Percentiles rank a stretch among this genome's conserved stretches.
Conservation (phyloP, 2,888 invertebrate species). For the Nycteola revayana region DNA sequence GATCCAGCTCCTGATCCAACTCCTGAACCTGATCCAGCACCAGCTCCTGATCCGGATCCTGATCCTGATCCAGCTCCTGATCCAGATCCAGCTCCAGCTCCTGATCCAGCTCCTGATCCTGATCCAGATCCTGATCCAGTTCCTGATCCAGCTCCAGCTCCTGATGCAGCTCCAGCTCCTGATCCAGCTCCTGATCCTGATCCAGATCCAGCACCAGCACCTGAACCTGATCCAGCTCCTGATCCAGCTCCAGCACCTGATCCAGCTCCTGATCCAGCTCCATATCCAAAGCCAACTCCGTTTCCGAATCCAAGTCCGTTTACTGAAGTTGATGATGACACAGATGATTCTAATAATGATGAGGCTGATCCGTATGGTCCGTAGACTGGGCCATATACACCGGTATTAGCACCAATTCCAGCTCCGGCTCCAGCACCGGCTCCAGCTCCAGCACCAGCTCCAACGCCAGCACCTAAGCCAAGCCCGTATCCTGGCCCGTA, state of each 20-base stretch:
- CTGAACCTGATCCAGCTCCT: conserved; percentile 2
- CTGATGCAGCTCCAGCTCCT: conserved; percentile 2
- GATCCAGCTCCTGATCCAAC: neutral
- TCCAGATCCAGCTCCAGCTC: neutral
- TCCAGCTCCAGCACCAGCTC: conserved; percentile 5
- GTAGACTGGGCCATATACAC: neutral
- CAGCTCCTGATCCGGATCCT: too few species aligned
- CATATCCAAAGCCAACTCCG: neutral
- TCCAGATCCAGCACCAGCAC: conserved; percentile 5
- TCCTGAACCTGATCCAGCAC: neutral
- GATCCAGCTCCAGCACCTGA: conserved; percentile 2
- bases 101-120: neutral
- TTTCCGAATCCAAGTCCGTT: neutral
- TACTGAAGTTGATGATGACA: too few species aligned
- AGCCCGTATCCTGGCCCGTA: conserved; percentile 2
- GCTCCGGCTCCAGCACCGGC: neutral
- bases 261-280: neutral
- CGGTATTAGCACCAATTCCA: neutral
- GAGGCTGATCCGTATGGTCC: too few species aligned
- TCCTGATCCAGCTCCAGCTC: conserved; percentile 5
- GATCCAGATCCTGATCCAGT: neutral
- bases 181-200: neutral
- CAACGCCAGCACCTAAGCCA: conserved; percentile 1
- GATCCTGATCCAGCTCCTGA: neutral
- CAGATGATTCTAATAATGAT: too few species aligned